Evolutionary conservation across 1,140 invertebrate species (phyloP).

Genomic region (Whitmania pigra): DNA sequence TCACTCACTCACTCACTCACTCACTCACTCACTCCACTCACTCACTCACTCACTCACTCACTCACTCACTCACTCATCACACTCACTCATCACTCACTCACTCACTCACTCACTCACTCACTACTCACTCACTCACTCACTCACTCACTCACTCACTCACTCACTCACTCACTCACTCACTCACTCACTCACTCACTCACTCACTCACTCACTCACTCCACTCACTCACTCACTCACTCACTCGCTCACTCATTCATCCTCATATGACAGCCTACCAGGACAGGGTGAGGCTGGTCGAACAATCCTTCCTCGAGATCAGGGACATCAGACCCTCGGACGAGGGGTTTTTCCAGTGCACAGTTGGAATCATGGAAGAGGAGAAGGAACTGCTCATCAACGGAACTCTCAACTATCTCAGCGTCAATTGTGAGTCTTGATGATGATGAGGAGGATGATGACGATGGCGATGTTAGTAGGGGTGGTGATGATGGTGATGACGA

Average conservation of each 20-base stretch:
- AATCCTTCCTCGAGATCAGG: slow-evolving; percentile 77
- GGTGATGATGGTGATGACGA: not conserved
- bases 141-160: too few relatives aligned
- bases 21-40: too few relatives aligned
- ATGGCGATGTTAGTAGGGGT: not conserved
- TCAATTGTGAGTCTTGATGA: slow-evolving; percentile 57
- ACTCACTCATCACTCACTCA: too few relatives aligned
- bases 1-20: too few relatives aligned
- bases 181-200: too few relatives aligned
- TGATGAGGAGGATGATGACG: not conserved
- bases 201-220: too few relatives aligned
- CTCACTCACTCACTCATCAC: too few relatives aligned
- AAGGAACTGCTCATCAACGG: slow-evolving; percentile 78
- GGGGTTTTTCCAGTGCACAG: slow-evolving; percentile 93
- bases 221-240: too few relatives aligned
- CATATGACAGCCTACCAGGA: slow-evolving; percentile 58
- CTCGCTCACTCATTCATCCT: slow-evolving; percentile 32
- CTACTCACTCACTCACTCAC: too few relatives aligned
- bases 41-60: too few relatives aligned
- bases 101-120: too few relatives aligned
- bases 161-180: too few relatives aligned
- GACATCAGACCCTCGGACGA: slow-evolving; percentile 79
- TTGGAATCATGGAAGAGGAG: slow-evolving; percentile 83
- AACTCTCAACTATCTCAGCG: slow-evolving; percentile 88
- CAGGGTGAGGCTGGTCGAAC: slow-evolving; percentile 68